Conservation (phyloP, 1,140 invertebrate species). For the Pomacea maculata region DNA sequence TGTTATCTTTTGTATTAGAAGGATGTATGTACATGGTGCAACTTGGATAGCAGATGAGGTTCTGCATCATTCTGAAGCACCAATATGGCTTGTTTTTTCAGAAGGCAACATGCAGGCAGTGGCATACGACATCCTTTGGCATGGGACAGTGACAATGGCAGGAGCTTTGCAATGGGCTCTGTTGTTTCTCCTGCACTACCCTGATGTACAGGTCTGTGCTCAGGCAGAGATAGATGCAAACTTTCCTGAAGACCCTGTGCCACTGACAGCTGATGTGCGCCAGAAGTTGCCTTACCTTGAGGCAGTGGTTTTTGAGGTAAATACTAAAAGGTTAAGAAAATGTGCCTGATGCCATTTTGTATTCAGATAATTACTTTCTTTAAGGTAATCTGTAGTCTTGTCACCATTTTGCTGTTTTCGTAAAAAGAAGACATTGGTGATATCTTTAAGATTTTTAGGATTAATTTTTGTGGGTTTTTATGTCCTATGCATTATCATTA, state of each 20-base stretch:
- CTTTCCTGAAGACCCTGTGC: constrained; percentile 4
- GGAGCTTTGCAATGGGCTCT: constrained; percentile 88
- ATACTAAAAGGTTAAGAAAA: not conserved
- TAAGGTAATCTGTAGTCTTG: too few relatives aligned
- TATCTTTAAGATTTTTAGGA: too few relatives aligned
- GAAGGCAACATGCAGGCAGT: constrained; percentile 31
- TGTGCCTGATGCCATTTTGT: too few relatives aligned
- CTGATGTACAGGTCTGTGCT: constrained; percentile 77
- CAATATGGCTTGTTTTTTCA: not conserved
- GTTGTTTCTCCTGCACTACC: constrained; percentile 81
- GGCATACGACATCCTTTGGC: constrained; percentile 83
- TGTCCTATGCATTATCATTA: too few relatives aligned
- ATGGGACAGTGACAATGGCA: constrained; percentile 84
- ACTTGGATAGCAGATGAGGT: too few relatives aligned
- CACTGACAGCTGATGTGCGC: constrained; percentile 19
- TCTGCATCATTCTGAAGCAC: too few relatives aligned
- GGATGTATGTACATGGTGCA: too few relatives aligned
- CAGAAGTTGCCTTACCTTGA: constrained; percentile 32
- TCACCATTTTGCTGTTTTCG: too few relatives aligned
- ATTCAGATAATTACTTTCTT: too few relatives aligned
- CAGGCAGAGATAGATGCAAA: constrained; percentile 84
- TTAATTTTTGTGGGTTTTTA: too few relatives aligned
- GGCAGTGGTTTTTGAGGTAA: constrained; percentile 32
- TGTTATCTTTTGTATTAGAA: too few relatives aligned
- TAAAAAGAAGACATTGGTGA: too few relatives aligned